phyloP scores from a whole-genome alignment of 2,113 vertebrate genomes.

The Chloropsis cyanopogon region DNA sequence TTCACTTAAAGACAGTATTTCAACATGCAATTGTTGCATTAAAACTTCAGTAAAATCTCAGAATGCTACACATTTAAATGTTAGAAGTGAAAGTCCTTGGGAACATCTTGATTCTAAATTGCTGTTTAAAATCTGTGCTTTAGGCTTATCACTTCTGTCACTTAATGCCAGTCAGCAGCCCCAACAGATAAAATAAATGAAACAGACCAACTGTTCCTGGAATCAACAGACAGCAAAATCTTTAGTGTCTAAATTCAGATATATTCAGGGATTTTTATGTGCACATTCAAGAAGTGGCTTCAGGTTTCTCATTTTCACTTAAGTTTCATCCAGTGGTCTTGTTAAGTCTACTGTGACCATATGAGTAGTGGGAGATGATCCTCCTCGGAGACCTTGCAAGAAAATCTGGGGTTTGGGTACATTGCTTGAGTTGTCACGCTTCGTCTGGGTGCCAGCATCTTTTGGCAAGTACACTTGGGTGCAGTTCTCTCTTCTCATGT shows the following conservation, averaged over 20 bases:
- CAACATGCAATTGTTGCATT: neutral
- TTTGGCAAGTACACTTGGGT: slow-evolving; percentile 82
- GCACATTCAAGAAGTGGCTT: neutral
- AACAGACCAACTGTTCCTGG: neutral
- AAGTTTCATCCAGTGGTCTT: slow-evolving; percentile 80
- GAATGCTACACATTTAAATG: neutral
- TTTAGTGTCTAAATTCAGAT: neutral
- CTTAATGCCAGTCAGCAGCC: neutral
- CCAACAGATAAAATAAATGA: neutral
- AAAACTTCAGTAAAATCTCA: neutral
- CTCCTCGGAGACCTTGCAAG: slow-evolving; percentile 83
- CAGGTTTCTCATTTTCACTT: neutral
- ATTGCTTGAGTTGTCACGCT: slow-evolving; percentile 66
- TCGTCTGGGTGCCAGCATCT: slow-evolving; percentile 73
- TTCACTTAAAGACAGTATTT: neutral
- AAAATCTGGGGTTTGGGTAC: slow-evolving; percentile 82
- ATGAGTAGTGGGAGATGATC: slow-evolving; percentile 8
- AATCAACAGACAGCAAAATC: neutral
- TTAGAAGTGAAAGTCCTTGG: neutral
- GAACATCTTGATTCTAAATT: neutral
- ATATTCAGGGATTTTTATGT: neutral
- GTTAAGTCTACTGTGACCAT: slow-evolving; percentile 81
- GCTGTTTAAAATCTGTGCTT: neutral
- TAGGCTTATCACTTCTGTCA: neutral
- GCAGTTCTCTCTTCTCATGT: slow-evolving; percentile 84